Base-by-base conservation (phyloP, 2,113 vertebrate genomes). In the Gobio gobio region DNA sequence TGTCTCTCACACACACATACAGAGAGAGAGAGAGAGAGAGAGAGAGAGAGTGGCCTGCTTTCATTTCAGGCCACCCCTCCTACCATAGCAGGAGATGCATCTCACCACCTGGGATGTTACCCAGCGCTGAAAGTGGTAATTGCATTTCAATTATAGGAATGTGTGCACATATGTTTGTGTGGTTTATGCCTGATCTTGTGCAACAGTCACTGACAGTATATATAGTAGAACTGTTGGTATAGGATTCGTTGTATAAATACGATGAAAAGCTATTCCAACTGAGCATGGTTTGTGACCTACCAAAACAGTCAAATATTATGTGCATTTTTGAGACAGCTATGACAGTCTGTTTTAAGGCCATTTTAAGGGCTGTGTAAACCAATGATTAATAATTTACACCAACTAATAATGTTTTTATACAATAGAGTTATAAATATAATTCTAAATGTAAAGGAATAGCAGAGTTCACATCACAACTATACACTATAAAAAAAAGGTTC, bases 81-180 rank as follows among this genome's bases (percentile, higher is more conserved):
- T 84, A 54, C 26, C 63, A 73, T 78, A 59, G 85, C 87, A 72
- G 12, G 77, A 84, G 76, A 70, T 75, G 73, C 86, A 83, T 82
- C 82, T 84, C 59, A 81, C 87, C 87, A 86, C 87, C 82, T 86
- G 87, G 85, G 87, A 88, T 88, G 82, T 73, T 88, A 86, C 87
- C 85, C 82, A 4, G 84, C 70, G 58, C 82, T 82, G 82, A 54
- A 88, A 86, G 85, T 86, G 82, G 82, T 88, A 88, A 88, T 85
- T 88, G 87, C 83, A 70, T 86, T 86, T 88, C 87, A 88, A 88
- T 86, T 86, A 82, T 88, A 86, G 85, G 70, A 54, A 4, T 78
- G 56, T 43, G 40, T 68, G 54, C 72, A n/a, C 10, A 1, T 40
- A 66, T 70, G 45, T 76, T 29, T 54, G 43, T 20, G 47, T 51